Evolutionary conservation across 2,797 vertebrate genomes (phyloP).

Genomic region (Pangasius larnaudii): DNA sequence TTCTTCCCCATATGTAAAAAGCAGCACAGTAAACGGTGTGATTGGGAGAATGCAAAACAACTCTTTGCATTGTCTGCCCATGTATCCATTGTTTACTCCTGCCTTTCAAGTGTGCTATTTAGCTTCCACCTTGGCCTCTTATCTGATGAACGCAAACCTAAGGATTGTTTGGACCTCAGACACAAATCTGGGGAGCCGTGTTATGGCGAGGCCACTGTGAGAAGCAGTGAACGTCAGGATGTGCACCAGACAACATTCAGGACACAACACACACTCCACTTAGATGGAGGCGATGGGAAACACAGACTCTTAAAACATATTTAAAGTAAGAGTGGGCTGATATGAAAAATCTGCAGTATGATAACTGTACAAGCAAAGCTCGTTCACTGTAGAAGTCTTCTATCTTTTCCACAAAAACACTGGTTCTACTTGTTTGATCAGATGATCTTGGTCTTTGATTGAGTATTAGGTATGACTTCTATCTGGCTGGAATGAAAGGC

Average conservation of each 20-base stretch:
- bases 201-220: slow-evolving; percentile 64
- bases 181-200: slow-evolving; percentile 63
- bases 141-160: slow-evolving; percentile 64
- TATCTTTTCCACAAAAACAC: not conserved
- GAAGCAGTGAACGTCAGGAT: slow-evolving; percentile 61
- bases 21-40: not conserved
- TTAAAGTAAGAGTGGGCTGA: not conserved
- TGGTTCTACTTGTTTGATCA: not conserved
- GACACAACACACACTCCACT: slow-evolving; percentile 40
- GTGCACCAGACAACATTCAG: slow-evolving; percentile 64
- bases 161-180: slow-evolving; percentile 69
- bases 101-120: slow-evolving; percentile 62
- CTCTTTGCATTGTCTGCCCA: slow-evolving; percentile 39
- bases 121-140: slow-evolving; percentile 62
- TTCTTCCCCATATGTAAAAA: not conserved
- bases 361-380: not conserved
- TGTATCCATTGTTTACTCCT: slow-evolving; percentile 58
- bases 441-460: not conserved
- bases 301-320: not conserved
- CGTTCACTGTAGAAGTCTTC: not conserved
- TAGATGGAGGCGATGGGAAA: slow-evolving; percentile 50
- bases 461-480: not conserved
- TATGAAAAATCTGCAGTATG: not conserved
- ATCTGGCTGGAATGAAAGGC: not conserved
- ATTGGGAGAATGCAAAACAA: slow-evolving; percentile 42